phyloP scores from a whole-genome alignment of 2,797 vertebrate species.

The Oceanodroma leucorhoa region DNA sequence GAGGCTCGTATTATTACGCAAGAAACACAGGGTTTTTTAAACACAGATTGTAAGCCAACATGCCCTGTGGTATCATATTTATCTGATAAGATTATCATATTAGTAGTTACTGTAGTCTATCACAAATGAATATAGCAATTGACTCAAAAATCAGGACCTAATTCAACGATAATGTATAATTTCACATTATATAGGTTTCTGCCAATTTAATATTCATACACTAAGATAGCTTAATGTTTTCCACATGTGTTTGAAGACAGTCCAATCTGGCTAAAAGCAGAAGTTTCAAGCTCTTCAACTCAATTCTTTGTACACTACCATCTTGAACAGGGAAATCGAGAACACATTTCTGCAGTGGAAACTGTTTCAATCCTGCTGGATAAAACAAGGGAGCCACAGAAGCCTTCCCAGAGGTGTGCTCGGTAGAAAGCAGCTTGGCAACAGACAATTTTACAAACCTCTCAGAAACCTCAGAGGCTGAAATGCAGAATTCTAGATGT shows the following conservation, averaged over 20 bases:
- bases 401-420: background rate
- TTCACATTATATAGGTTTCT: background rate
- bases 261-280: background rate
- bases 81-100: background rate
- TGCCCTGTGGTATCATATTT: background rate
- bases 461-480: background rate
- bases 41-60: background rate
- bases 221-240: background rate
- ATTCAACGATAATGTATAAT: background rate
- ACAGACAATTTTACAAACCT: background rate
- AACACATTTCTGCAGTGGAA: background rate
- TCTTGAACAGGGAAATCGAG: background rate
- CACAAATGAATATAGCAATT: background rate
- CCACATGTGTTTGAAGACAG: background rate
- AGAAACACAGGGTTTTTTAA: background rate
- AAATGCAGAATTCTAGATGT: background rate
- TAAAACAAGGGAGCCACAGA: background rate
- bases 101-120: background rate
- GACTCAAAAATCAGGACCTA: background rate
- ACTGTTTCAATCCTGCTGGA: background rate
- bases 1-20: rapidly evolving
- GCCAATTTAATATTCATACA: background rate
- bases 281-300: background rate
- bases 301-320: background rate
- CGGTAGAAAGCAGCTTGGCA: background rate